A percentile compares a stretch with the other conserved stretches of the same genome.
Conservation (phyloP, 2,797 vertebrate genomes). For the Numenius phaeopus region DNA sequence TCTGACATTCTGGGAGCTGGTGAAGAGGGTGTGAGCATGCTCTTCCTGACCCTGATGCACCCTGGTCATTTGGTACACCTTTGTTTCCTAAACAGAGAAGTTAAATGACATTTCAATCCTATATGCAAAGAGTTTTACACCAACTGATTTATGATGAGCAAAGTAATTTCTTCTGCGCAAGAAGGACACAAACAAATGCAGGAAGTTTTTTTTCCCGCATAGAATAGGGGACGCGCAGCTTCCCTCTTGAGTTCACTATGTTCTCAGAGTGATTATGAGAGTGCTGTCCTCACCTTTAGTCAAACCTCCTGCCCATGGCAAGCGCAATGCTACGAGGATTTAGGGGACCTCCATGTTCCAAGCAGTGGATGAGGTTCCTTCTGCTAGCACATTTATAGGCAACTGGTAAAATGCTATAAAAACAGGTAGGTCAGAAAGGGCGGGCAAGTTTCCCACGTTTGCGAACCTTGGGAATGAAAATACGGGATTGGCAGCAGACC, state of each 20-base stretch:
- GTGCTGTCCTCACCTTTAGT: not conserved
- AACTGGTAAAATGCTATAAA: not conserved
- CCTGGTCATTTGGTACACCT: not conserved
- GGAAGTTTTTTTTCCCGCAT: not conserved
- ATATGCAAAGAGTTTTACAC: not conserved
- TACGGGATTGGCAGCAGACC: not conserved
- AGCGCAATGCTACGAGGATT: fast-evolving
- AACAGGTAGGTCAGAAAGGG: not conserved
- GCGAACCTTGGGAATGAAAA: not conserved
- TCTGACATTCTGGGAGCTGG: not conserved
- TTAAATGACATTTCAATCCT: not conserved
- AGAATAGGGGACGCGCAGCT: not conserved
- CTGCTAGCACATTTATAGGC: not conserved
- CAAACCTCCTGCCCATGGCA: not conserved
- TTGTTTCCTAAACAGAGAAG: not conserved
- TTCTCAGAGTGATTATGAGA: not conserved
- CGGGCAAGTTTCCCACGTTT: not conserved
- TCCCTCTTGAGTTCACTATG: not conserved
- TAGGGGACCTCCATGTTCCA: not conserved
- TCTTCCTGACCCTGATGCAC: not conserved
- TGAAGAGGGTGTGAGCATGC: not conserved
- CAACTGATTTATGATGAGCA: not conserved
- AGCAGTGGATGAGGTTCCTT: not conserved
- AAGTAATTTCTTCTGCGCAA: not conserved
- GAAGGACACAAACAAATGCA: not conserved